Base-by-base conservation (phyloP, 2,888 invertebrate species). In the Eristalis pertinax region DNA sequence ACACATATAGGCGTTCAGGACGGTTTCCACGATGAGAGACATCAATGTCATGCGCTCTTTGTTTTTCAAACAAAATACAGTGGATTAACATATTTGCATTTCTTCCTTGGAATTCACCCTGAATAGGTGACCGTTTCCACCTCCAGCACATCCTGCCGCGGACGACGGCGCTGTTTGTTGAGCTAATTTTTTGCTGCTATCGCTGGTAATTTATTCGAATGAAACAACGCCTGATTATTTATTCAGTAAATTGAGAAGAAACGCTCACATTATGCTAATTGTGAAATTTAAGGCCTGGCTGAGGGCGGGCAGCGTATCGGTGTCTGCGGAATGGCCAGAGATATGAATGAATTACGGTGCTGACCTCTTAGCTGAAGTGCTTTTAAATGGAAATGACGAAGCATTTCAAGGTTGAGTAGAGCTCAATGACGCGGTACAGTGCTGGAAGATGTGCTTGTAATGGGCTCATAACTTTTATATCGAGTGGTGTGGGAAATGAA, bases 181-280 rank as follows among this genome's bases (percentile, higher is more conserved):
- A 64, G 73, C 58, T 82, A 78, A 82, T 82, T 81, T 86, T 78
- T 75, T 50, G 70, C 73, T 70, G 82, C 82, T 86, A 83, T 78
- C 86, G 26, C 74, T 75, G 65, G 86, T 74, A 86, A 86, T 83
- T 78, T 82, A 86, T 83, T 78, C 70, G 38, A 83, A 67, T 72
- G 82, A 79, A 65, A 83, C 50, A 78, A 82, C 50, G 65, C 65
- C 73, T 78, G 78, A 75, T 69, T 86, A 73, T 82, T 86, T 86
- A 78, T 83, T 78, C 70, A 70, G 83, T 75, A 65, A 83, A 86
- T 65, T 50, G 50, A 83, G 74, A 83, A 78, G 69, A 77, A 65
- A 78, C 70, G 70, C 56, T 43, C 7, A 68, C 81, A 85, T 85
- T 85, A 83, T 86, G 82, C 70, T 86, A 82, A 86, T 86, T 86